A percentile compares a stretch with the other conserved stretches of the same genome.
Evolutionary conservation across 2,797 vertebrate genomes (phyloP).

Genomic region (Liparis tanakae): DNA sequence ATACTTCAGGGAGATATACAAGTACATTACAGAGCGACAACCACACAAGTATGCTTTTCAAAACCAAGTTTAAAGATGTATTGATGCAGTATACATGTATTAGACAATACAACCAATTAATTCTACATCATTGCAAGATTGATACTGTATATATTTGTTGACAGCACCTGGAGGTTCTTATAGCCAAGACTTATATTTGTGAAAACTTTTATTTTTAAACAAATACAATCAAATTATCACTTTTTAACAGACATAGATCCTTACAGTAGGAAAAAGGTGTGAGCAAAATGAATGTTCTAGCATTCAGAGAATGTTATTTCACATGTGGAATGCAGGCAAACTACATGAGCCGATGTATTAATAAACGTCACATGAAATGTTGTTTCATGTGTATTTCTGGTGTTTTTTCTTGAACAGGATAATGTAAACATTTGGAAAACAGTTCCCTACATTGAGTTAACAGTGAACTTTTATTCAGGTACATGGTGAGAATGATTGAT

Average conservation of each 20-base stretch:
- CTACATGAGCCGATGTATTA: not conserved
- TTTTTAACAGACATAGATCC: not conserved
- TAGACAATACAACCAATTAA: not conserved
- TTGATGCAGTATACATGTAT: not conserved
- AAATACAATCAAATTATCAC: not conserved
- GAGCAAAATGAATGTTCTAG: not conserved
- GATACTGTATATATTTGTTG: not conserved
- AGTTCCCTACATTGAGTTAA: too few species aligned
- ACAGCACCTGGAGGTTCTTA: not conserved
- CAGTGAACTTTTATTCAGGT: not conserved
- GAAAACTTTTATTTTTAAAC: not conserved
- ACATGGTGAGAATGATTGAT: not conserved
- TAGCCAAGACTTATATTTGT: not conserved
- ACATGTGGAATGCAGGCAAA: not conserved
- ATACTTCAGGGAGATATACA: conserved; percentile 1
- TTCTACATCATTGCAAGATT: not conserved
- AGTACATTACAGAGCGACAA: not conserved
- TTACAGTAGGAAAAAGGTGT: not conserved
- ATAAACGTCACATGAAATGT: too few species aligned
- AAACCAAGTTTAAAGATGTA: not conserved
- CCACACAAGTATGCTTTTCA: not conserved
- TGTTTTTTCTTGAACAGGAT: not conserved
- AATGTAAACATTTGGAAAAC: too few species aligned
- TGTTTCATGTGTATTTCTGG: too few species aligned
- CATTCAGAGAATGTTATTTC: not conserved